Evolutionary conservation across 2,888 invertebrate species (phyloP).

Genomic region (Chaetogeoica ovagalla): DNA sequence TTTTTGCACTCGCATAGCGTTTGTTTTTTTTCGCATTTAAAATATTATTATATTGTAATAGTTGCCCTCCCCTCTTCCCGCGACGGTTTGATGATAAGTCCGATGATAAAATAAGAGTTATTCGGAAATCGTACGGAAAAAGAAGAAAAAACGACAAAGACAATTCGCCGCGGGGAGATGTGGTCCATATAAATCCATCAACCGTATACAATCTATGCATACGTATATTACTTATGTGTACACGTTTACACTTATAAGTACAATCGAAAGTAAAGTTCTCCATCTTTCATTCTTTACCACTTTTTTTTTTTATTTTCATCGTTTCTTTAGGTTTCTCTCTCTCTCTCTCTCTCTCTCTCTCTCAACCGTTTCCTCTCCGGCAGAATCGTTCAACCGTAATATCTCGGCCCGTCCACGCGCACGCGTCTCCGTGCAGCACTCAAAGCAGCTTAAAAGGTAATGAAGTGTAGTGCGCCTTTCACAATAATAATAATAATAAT

Average conservation of each 20-base stretch:
- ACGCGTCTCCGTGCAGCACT: not conserved
- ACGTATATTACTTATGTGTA: not conserved
- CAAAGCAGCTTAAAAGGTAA: slow-evolving; percentile 44
- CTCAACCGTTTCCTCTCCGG: slow-evolving; percentile 32
- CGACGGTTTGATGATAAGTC: no score
- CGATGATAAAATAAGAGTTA: no score
- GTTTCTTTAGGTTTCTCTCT: no score
- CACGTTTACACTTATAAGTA: not conserved
- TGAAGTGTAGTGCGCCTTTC: slow-evolving; percentile 42
- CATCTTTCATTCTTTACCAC: not conserved
- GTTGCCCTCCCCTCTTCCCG: no score
- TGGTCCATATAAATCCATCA: not conserved
- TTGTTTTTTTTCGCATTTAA: no score
- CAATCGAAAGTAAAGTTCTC: not conserved
- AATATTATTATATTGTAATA: no score
- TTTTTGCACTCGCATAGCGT: no score
- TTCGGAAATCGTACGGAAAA: no score
- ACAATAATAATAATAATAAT: slow-evolving; percentile 26
- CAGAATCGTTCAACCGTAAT: slow-evolving; percentile 47
- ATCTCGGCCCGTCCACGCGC: slow-evolving; percentile 33
- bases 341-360: not conserved
- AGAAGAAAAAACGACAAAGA: no score
- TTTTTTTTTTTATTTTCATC: no score
- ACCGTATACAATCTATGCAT: not conserved
- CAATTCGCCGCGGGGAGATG: no score